phyloP scores from a whole-genome alignment of 1,140 invertebrate species.

The Samia ricini region DNA sequence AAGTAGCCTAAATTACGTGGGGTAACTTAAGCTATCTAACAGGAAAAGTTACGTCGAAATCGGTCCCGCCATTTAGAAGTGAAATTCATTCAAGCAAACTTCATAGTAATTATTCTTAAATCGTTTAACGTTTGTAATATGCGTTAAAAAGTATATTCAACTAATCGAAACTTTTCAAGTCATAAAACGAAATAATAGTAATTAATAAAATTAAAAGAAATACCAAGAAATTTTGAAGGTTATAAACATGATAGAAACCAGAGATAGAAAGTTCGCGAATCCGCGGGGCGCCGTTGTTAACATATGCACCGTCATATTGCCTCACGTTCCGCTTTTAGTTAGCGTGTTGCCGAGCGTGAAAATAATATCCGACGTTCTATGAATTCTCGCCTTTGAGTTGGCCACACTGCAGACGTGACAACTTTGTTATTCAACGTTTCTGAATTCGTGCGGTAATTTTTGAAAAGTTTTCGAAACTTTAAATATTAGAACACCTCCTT shows the following conservation, averaged over 20 bases:
- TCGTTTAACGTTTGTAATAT: neutral
- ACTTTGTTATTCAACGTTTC: slow-evolving; percentile 20
- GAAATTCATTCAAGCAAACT: no score
- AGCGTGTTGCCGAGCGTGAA: slow-evolving; percentile 38
- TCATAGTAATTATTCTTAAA: no score
- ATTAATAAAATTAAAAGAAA: neutral
- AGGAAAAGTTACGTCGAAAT: no score
- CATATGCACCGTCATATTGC: slow-evolving; percentile 20
- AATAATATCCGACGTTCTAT: slow-evolving; percentile 42
- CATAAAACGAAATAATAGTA: neutral
- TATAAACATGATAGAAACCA: neutral
- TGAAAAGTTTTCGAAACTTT: slow-evolving; percentile 7
- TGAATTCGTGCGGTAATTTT: slow-evolving; percentile 20
- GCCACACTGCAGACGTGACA: slow-evolving; percentile 17
- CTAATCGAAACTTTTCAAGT: neutral
- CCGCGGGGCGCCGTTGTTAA: neutral
- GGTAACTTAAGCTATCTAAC: no score
- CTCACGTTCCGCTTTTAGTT: slow-evolving; percentile 41
- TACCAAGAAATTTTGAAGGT: neutral
- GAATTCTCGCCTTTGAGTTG: slow-evolving; percentile 40
- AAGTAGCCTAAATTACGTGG: no score
- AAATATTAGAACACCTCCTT: neutral
- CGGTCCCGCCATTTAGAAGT: no score
- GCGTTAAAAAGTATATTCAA: neutral
- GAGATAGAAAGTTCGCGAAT: no score